phyloP scores from a whole-genome alignment of 2,888 invertebrate genomes.

The Drosophila seclusa region DNA sequence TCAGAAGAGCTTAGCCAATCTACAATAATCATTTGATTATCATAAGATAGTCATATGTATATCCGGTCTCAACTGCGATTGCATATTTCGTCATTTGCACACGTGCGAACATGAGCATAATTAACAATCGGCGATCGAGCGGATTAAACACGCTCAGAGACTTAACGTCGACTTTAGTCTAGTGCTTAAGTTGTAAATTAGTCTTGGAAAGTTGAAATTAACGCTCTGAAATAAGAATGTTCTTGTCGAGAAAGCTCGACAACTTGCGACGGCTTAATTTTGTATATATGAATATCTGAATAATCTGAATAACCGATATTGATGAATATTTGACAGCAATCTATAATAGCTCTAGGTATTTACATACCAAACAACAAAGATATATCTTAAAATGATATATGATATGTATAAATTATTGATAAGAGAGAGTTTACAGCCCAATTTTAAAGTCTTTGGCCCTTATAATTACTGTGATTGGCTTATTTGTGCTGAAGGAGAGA shows the following conservation, averaged over 20 bases:
- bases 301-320: not conserved
- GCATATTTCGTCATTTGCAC: constrained; percentile 18
- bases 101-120: constrained; percentile 40
- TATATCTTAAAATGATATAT: not conserved
- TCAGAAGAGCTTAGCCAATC: constrained; percentile 28
- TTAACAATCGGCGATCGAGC: constrained; percentile 27
- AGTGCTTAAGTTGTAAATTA: not conserved
- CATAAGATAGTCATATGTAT: constrained; percentile 47
- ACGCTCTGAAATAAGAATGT: not conserved
- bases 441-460: not conserved
- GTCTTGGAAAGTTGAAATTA: not conserved
- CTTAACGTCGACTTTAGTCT: not conserved
- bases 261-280: not conserved
- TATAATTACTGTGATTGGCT: not conserved
- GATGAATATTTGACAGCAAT: not conserved
- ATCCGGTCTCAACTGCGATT: constrained; percentile 40
- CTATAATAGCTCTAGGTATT: not conserved
- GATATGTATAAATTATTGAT: too few species aligned
- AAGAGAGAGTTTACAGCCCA: not conserved
- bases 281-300: not conserved
- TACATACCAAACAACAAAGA: not conserved
- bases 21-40: constrained; percentile 44
- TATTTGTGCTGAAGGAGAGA: not conserved
- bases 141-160: constrained; percentile 1
- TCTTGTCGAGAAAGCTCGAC: not conserved